These are phyloP conservation scores for Brachyopa scutellaris DNA, from an alignment of 2,888 invertebrate species.

Conservation along the genomic window DNA sequence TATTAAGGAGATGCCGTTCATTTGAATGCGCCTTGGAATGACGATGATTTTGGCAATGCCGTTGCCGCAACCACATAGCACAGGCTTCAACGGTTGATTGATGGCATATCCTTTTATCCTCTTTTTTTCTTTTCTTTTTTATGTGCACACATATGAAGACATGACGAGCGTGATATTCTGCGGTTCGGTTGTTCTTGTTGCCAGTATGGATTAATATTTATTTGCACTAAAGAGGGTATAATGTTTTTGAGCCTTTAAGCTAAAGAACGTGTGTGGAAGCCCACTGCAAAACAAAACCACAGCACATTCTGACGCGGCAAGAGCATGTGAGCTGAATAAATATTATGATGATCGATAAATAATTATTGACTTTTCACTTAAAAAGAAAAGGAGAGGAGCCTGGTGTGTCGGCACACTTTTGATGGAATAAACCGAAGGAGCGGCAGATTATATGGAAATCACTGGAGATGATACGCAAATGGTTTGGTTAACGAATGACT, in stretches of 20 bases:
- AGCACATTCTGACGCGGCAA: neutral
- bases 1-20: conserved; percentile 37
- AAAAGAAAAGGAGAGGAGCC: neutral
- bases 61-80: too few relatives aligned
- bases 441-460: too few relatives aligned
- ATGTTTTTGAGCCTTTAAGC: neutral
- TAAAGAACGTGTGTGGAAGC: neutral
- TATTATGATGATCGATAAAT: conserved; percentile 23
- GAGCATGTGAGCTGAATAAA: conserved; percentile 11
- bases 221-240: conserved; percentile 1
- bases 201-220: conserved; percentile 6
- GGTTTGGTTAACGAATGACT: conserved; percentile 16
- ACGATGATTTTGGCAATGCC: conserved; percentile 1
- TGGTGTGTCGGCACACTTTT: too few relatives aligned
- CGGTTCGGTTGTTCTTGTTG: neutral
- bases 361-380: conserved; percentile 30
- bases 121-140: too few relatives aligned
- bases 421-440: too few relatives aligned
- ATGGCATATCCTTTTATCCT: conserved; percentile 9
- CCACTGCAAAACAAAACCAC: neutral
- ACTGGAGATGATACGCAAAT: conserved; percentile 13
- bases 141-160: neutral
- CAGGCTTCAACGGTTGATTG: conserved; percentile 21
- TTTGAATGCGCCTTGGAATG: conserved; percentile 13
- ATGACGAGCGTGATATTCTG: conserved; percentile 9